These are phyloP conservation scores for Agapostemon virescens DNA, from an alignment of 2,888 invertebrate species.

Conservation along the genomic window DNA sequence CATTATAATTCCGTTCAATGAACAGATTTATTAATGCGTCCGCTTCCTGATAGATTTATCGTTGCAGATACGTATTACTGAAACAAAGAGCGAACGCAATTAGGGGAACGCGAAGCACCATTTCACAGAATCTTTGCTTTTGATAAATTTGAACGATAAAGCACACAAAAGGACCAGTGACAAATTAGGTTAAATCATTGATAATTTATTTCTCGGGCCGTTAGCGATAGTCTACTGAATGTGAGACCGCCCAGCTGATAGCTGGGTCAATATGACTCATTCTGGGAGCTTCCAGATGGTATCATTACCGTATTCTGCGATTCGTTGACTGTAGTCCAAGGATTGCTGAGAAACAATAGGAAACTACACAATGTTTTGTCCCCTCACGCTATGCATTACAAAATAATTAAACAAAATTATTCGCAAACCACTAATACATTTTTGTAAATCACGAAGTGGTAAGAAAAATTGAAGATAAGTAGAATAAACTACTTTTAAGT, in stretches of 20 bases:
- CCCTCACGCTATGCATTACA: not conserved
- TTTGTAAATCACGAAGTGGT: no score
- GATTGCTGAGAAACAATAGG: not conserved
- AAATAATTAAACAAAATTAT: not conserved
- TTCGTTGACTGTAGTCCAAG: slow-evolving; percentile 69
- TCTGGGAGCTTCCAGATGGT: slow-evolving; percentile 76
- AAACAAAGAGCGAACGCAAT: not conserved
- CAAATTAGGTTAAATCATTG: slow-evolving; percentile 64
- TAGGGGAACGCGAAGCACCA: not conserved
- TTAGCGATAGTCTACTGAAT: slow-evolving; percentile 72
- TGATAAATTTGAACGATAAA: not conserved
- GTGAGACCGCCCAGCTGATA: slow-evolving; percentile 45
- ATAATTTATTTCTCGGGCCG: slow-evolving; percentile 74
- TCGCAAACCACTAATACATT: not conserved
- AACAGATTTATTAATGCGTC: not conserved
- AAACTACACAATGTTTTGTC: not conserved
- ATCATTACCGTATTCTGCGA: slow-evolving; percentile 65
- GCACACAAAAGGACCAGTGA: slow-evolving; percentile 35
- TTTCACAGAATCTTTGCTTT: not conserved
- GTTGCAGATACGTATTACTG: not conserved
- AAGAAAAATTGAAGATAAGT: no score
- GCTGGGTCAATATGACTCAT: slow-evolving; percentile 73
- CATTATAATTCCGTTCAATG: not conserved
- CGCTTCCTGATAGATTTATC: not conserved
- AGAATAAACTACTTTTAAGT: no score